Conservation (phyloP, 2,113 vertebrate genomes). For the Chionis minor region DNA sequence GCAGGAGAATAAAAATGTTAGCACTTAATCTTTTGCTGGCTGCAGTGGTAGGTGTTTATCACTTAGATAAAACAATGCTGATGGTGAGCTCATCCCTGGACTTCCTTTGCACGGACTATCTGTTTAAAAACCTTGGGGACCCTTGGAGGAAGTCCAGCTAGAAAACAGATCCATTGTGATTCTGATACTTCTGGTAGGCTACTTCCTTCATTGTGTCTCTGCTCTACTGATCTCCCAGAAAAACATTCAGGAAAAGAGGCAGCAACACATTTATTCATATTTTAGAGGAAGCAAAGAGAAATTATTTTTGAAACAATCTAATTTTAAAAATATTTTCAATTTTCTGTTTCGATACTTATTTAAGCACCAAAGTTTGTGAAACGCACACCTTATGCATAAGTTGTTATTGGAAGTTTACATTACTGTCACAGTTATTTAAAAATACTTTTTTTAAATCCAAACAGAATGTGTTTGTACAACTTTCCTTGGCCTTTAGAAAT, state of each 20-base stretch:
- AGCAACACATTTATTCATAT: background rate
- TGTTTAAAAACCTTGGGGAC: conserved; percentile 57
- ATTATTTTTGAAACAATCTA: background rate
- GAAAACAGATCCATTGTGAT: conserved; percentile 42
- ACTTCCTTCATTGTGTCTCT: conserved; percentile 15
- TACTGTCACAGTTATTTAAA: background rate
- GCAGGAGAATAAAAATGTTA: conserved; percentile 1
- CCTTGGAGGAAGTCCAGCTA: conserved; percentile 54
- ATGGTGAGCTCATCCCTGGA: conserved; percentile 50
- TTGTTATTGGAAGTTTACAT: background rate
- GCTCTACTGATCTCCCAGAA: conserved; percentile 1
- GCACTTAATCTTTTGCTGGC: background rate
- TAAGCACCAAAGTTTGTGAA: background rate
- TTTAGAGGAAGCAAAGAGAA: background rate
- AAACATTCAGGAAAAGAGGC: background rate
- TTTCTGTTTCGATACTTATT: background rate
- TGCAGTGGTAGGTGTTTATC: conserved; percentile 24
- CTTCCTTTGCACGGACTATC: conserved; percentile 45
- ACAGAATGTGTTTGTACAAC: conserved; percentile 96
- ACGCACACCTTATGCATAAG: background rate
- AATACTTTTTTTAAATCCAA: conserved; percentile 29
- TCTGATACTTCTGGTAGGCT: conserved; percentile 5
- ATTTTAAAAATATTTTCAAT: background rate
- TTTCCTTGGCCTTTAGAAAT: conserved; percentile 98
- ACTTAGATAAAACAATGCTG: conserved; percentile 27